Base-by-base conservation (phyloP, 2,888 invertebrate species). In the Sialis lutaria region DNA sequence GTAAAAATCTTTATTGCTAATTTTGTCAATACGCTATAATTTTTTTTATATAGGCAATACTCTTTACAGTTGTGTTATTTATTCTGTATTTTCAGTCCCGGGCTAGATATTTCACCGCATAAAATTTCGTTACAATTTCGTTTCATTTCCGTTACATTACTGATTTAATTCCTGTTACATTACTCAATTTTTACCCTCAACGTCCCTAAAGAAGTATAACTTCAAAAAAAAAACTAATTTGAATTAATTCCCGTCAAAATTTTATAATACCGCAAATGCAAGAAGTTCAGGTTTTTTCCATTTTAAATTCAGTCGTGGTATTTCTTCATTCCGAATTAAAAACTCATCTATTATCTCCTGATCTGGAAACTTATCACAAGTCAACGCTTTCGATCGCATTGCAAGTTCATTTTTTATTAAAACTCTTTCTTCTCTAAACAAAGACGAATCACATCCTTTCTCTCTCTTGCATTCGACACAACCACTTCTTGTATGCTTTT, bases 311-410 rank as follows among this genome's bases (percentile, higher is more conserved):
- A 76, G 57, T 7, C 40, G 32, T 8, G 42, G 42, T 46, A 68
- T 64, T 3, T 76, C 69, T 9, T 73, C 59, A 31, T 69, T 65
- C 6, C 69, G 69, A 46, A 74, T 74, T 42, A 82, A 64, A 63
- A 81, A 88, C 64, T 88, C 88, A 44, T 77, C 70, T 59, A 87
- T 79, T 31, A 87, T 67, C 54, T 75, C 75, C 54, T 82, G 75
- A 53, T 77, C 77, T 5, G 88, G 87, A 63, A 88, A 88, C 45
- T 68, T 61, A 2, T 67, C 62, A 50, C 76, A 71, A 1, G 67
- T 58, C 32, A 87, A 57, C 1, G 85, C 82, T 57, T 82, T 81
- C 44, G 67, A 73, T 8, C 85, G 72, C 37, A 88, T 68, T 7
- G 68, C 65, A 46, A 84, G 56, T 63, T 88, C 87, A 35, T 79